Conservation (phyloP, 2,797 vertebrate species). For the Halcyon chelicuti region DNA sequence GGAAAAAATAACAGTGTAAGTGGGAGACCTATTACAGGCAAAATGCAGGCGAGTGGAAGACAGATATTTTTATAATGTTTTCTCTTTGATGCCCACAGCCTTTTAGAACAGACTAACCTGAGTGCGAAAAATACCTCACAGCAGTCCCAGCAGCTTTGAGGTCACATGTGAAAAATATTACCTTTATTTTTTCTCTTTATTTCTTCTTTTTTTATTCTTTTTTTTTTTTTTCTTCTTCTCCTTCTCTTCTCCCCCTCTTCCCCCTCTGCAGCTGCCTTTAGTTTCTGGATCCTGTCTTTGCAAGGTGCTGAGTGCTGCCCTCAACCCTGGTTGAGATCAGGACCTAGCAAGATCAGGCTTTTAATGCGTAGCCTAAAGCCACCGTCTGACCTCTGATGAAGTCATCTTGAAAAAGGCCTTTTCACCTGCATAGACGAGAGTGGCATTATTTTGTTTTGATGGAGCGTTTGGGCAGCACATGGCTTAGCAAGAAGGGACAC, state of each 20-base stretch:
- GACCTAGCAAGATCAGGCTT: background rate
- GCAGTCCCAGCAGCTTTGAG: slow-evolving; percentile 57
- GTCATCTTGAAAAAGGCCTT: slow-evolving; percentile 1
- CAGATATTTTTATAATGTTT: slow-evolving; percentile 61
- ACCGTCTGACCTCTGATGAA: slow-evolving; percentile 9
- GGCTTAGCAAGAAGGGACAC: background rate
- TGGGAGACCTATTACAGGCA: slow-evolving; percentile 71
- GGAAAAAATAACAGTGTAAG: slow-evolving; percentile 66
- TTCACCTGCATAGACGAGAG: slow-evolving; percentile 19
- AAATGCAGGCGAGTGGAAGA: slow-evolving; percentile 60
- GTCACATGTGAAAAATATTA: slow-evolving; percentile 51
- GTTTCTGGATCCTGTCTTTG: background rate
- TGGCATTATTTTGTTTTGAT: background rate
- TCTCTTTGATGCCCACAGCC: slow-evolving; percentile 63
- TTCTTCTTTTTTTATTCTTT: background rate
- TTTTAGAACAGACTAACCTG: slow-evolving; percentile 41
- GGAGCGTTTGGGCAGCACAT: background rate
- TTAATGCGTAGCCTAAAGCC: background rate
- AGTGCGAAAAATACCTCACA: slow-evolving; percentile 41
- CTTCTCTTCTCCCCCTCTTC: background rate
- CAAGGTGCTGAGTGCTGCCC: background rate
- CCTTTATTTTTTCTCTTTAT: background rate
- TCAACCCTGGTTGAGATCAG: background rate
- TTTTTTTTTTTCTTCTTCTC: background rate
- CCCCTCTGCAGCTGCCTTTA: background rate